Percentiles rank a stretch among this genome's conserved stretches.
Evolutionary conservation across 2,113 vertebrate species (phyloP).

Genomic region (Uropsilus gracilis): DNA sequence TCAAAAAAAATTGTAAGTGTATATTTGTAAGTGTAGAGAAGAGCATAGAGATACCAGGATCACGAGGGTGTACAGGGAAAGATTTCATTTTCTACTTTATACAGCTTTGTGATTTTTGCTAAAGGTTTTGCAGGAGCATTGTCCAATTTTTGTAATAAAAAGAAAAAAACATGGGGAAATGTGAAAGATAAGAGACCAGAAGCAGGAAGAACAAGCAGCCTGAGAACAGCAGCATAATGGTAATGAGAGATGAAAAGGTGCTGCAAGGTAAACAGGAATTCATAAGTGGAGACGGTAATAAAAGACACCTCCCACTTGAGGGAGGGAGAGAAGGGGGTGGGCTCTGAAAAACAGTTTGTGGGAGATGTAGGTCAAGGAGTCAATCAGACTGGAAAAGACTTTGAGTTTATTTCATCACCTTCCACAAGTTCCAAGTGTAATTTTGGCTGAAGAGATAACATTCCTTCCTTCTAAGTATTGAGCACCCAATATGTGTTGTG

Average conservation of each 20-base stretch:
- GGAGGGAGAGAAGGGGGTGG: not conserved
- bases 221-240: not conserved
- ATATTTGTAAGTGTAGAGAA: not conserved
- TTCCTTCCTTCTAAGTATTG: not conserved
- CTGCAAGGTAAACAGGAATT: not conserved
- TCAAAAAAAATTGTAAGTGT: not conserved
- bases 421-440: not conserved
- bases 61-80: not conserved
- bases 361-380: no score
- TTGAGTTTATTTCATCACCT: not conserved
- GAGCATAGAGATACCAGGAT: not conserved
- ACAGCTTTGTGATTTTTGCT: not conserved
- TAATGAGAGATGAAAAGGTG: not conserved
- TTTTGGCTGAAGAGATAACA: not conserved
- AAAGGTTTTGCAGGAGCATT: not conserved
- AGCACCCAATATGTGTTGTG: not conserved
- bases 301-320: not conserved
- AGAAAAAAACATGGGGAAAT: not conserved
- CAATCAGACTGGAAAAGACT: not conserved
- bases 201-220: not conserved
- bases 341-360: not conserved
- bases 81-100: not conserved
- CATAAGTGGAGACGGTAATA: not conserved
- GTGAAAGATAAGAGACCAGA: not conserved
- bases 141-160: not conserved